Base-by-base conservation (phyloP, 2,888 invertebrate genomes). In the Notocelia uddmanniana region DNA sequence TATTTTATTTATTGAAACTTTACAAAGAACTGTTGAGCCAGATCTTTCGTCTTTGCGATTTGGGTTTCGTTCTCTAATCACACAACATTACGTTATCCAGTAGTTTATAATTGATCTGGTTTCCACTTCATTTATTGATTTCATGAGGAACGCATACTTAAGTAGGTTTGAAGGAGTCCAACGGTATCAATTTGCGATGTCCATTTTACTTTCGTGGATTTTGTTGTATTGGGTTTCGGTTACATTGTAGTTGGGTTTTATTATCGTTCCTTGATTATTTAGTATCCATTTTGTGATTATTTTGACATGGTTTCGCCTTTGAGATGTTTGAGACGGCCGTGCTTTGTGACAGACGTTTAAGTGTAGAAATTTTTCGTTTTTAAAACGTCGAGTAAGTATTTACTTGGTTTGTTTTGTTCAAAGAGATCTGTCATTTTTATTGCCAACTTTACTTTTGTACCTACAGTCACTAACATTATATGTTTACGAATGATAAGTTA, bases 81-180 rank as follows among this genome's bases (percentile, higher is more conserved):
- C 13, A 13, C 5, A 45, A 45, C n/a, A 45, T 8, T n/a, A n/a
- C n/a, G n/a, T n/a, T n/a, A n/a, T 45, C 8, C n/a, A n/a, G 45
- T 45, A n/a, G n/a, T 1, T 41, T 41, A n/a, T 31, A 8, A 31
- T 31, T 31, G 31, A n/a, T 8, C n/a, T n/a, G 45, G n/a, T 3
- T 45, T n/a, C n/a, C 15, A n/a, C 41, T 60, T 23, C 45, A 59
- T 60, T 23, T 3, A n/a, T 23, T n/a, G 41, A 23, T 45, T 9
- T 26, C 45, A 45, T 31, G 31, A 8, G 45, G 45, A n/a, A 3
- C 45, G 15, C 3, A 15, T 41, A 15, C 5, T 9, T 11, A 21
- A 3, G 21, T 13, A 0, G 34, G 21, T 81, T 79, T 82, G 78
- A 45, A 80, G 85, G 84, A 82, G 76, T 74, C 76, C 60, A 74